phyloP scores from a whole-genome alignment of 2,797 vertebrate genomes.

The Falco naumanni region DNA sequence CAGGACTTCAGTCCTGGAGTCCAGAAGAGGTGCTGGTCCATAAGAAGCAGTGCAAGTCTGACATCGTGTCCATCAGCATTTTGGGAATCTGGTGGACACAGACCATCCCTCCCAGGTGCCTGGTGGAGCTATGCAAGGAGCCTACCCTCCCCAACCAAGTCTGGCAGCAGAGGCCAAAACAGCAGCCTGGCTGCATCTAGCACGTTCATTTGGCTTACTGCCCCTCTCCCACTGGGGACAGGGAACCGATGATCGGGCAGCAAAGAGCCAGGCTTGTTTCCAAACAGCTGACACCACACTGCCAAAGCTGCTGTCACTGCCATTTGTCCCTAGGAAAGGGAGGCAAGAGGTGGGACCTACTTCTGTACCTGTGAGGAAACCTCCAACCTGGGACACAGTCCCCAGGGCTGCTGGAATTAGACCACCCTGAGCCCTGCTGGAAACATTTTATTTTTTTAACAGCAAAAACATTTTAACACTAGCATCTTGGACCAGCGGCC shows the following conservation, averaged over 20 bases:
- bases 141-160: neutral
- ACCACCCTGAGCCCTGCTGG: neutral
- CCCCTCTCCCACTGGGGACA: neutral
- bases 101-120: neutral
- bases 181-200: neutral
- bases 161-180: neutral
- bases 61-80: neutral
- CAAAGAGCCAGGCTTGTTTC: neutral
- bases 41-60: neutral
- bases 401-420: neutral
- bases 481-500: neutral
- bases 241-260: neutral
- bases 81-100: neutral
- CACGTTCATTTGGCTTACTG: neutral
- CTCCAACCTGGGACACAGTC: accelerated
- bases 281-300: neutral
- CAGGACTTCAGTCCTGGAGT: neutral
- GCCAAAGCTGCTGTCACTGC: neutral
- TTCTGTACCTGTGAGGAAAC: neutral
- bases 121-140: neutral
- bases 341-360: neutral
- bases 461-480: neutral
- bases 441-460: neutral
- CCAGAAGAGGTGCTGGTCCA: neutral
- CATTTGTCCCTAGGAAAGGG: neutral